Percentiles rank a stretch among this genome's conserved stretches.
Evolutionary conservation across 64 coral and sea anemone genomes (phyloP).

Genomic region (Cladopsammia gracilis): DNA sequence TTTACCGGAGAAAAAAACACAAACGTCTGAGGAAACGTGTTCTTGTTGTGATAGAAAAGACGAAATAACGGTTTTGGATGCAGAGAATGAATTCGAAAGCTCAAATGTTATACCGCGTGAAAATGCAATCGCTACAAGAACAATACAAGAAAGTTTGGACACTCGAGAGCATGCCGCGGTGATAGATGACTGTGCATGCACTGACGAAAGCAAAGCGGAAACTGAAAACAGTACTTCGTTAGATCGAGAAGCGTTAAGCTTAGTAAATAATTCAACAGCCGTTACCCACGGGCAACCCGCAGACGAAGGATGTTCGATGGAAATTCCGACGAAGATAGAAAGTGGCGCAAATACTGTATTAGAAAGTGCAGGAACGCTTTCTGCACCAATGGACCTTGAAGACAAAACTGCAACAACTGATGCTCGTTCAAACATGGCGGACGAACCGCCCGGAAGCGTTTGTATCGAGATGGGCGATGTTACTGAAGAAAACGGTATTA

Average conservation of each 20-base stretch:
- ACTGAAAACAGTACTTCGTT: background rate
- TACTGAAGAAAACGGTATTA: background rate
- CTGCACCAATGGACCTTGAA: background rate
- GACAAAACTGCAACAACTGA: background rate
- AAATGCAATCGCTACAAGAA: background rate
- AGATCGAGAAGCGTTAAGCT: background rate
- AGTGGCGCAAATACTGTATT: background rate
- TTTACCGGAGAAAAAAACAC: background rate
- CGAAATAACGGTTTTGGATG: background rate
- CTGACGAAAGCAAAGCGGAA: background rate
- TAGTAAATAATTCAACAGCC: background rate
- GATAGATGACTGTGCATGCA: background rate
- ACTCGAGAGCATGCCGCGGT: background rate
- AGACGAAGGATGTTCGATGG: background rate
- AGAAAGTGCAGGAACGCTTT: background rate
- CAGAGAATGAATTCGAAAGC: background rate
- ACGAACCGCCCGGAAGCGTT: background rate
- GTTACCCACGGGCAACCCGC: background rate
- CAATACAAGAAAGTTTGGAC: background rate
- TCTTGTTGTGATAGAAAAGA: background rate
- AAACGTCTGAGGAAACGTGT: background rate
- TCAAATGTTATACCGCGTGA: background rate
- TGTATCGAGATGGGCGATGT: background rate
- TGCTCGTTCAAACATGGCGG: background rate
- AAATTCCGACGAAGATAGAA: background rate